Evolutionary conservation across 1,140 invertebrate species (phyloP).

Genomic region (Drosophila bifasciata): DNA sequence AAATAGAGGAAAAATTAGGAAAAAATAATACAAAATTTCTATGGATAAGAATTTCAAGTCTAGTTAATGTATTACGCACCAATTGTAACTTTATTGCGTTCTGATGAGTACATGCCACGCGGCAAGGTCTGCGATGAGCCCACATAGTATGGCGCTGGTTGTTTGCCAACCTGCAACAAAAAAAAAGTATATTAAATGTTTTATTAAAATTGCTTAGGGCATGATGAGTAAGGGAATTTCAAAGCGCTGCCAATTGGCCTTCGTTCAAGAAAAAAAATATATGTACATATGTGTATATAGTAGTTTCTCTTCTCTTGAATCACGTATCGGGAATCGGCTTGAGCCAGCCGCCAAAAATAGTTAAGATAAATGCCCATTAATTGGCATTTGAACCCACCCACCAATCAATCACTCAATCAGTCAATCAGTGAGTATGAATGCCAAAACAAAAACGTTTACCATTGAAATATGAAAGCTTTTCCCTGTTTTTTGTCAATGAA

Average conservation of each 20-base stretch:
- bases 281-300: too few species aligned
- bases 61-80: too few species aligned
- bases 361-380: constrained; percentile 37
- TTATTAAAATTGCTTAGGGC: background rate
- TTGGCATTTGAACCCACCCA: constrained; percentile 44
- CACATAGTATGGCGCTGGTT: constrained; percentile 85
- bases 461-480: constrained; percentile 21
- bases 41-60: too few species aligned
- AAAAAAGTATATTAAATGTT: constrained; percentile 4
- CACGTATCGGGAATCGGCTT: constrained; percentile 18
- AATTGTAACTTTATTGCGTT: constrained; percentile 81
- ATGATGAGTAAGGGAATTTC: too few species aligned
- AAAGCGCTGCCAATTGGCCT: constrained; percentile 53
- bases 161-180: constrained; percentile 84
- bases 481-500: constrained; percentile 10
- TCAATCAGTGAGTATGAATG: constrained; percentile 9
- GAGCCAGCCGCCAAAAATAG: constrained; percentile 2
- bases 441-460: constrained; percentile 2
- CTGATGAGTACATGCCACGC: constrained; percentile 84
- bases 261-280: too few species aligned
- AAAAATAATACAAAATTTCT: too few species aligned
- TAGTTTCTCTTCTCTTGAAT: constrained; percentile 41
- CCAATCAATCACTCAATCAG: constrained; percentile 14
- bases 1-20: too few species aligned
- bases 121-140: constrained; percentile 85